Evolutionary conservation across 2,888 invertebrate genomes (phyloP), one percentile per base, ranked within the genome.

Genomic region (Synergus japonicus): DNA sequence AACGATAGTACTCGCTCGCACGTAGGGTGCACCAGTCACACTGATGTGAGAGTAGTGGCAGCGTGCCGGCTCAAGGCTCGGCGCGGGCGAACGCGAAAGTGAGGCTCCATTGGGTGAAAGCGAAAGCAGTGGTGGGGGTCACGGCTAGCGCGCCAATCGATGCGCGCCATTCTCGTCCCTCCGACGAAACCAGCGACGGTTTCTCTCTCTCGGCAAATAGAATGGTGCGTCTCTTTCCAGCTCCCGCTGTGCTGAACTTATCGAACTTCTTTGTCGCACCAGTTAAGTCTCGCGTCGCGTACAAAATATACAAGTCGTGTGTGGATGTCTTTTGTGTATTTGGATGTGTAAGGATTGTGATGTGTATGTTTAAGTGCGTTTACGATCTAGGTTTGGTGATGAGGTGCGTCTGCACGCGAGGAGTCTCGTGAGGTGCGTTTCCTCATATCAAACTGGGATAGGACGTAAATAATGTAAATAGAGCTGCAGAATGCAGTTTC

Each of bases 111-210:
- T 92, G 92, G 92, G 90, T 92, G 92, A 92, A 92, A 92, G 92
- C 89, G 92, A 92, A 92, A 92, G 92, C 91, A 83, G 86, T 92
- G 92, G 92, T 92, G 92, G 92, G 91, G 92, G 91, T 91, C 91
- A 91, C 88, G 91, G 91, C 91, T 91, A 91, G 89, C 85, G 90
- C 90, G 89, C 91, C 92, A 92, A 92, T 92, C 92, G 91, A 92
- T 92, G 92, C 87, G 86, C 90, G 86, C 88, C 88, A 87, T 88
- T 79, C 73, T 76, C 80, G 76, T 80, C 78, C 78, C 79, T 80
- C 81, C 81, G 82, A 79, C 83, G 81, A 79, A 73, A 69, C 73
- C 76, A 80, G 83, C 83, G 76, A 82, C 64, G 41, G 7, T 83
- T 83, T 80, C 82, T 64, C 79, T 82, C 83, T 18, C 65, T 29